Evolutionary conservation across 2,797 vertebrate genomes (phyloP).

Genomic region (Buphagus erythrorhynchus): DNA sequence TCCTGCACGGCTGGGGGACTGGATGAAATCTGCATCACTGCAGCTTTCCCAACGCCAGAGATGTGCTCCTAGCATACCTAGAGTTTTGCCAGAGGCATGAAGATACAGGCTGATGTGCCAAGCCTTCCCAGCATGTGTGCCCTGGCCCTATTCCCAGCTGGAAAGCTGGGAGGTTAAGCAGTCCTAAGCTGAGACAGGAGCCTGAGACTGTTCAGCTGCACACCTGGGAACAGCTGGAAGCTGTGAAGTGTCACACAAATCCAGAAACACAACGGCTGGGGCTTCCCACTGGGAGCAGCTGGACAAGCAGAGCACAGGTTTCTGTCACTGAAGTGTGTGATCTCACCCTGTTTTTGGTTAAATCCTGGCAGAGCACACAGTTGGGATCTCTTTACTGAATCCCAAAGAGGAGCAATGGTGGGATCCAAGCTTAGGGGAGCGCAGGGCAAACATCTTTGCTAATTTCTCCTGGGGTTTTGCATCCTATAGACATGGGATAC

Average conservation of each 20-base stretch:
- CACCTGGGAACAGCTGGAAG: background rate
- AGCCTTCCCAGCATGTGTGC: background rate
- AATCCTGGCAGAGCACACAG: accelerated
- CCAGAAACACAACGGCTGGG: background rate
- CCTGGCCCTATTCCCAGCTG: background rate
- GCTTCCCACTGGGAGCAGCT: background rate
- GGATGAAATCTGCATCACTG: background rate
- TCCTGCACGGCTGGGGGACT: background rate
- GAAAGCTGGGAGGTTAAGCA: background rate
- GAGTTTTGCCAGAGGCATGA: background rate
- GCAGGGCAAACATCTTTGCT: background rate
- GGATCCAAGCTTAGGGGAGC: background rate
- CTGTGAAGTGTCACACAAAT: background rate
- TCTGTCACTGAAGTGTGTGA: accelerated
- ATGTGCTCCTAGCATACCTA: accelerated
- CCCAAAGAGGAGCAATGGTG: accelerated
- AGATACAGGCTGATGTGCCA: accelerated
- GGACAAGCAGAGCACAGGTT: background rate
- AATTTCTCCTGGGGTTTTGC: background rate
- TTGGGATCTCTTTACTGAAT: background rate
- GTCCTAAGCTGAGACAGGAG: background rate
- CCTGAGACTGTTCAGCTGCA: background rate
- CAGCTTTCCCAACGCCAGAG: background rate
- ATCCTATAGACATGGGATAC: too few species aligned
- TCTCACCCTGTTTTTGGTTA: accelerated